Base-by-base conservation (phyloP, 30 jellyfish, hydroid and myxozoan species). In the Chrysaora quinquecirrha region DNA sequence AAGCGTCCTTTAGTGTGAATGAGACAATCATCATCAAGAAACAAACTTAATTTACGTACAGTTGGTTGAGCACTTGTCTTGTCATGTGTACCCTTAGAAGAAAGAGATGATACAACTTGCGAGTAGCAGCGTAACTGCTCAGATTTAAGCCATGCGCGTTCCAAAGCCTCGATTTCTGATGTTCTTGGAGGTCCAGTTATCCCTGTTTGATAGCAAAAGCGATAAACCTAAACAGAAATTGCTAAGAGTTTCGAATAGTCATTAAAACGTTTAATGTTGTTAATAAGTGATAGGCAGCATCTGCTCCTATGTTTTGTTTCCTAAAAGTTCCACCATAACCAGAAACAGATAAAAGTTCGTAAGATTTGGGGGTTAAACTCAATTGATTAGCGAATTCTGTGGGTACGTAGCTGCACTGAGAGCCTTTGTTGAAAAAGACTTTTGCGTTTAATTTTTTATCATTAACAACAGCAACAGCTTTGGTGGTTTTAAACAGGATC, bases 1-100 rank as follows among this genome's bases (percentile, higher is more conserved):
- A 72, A 72, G 6, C 84, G 84, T 29, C 84, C 84, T 72, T 72
- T n/a, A 4, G 84, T 28, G 34, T 31, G 84, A 38, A 72, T 72
- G 76, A 72, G 84, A 23, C 71, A 12, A 10, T 72, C 23, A 11
- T n/a, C 34, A 31, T 30, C 84, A 1, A 49, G 46, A 27, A 72
- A 38, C 71, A 72, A 72, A 27, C 47, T 72, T 2, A 72, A 31
- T 28, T 72, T 71, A 16, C 84, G 84, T 3, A 72, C 76, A 58
- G 47, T 72, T 23, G 84, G 84, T 72, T 71, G 84, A 27, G 84
- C 84, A 29, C 46, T 43, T 3, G 76, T 31, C 84, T 38, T 72
- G 21, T 25, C 33, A 2, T 23, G 47, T 11, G 84, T 27, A 4
- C 6, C 73, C n/a, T 7, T 3, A 31, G 30, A 9, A 72, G 75